A percentile compares a stretch with the other conserved stretches of the same genome.
phyloP scores from a whole-genome alignment of 2,888 invertebrate genomes.

The Ectemnius continuus region DNA sequence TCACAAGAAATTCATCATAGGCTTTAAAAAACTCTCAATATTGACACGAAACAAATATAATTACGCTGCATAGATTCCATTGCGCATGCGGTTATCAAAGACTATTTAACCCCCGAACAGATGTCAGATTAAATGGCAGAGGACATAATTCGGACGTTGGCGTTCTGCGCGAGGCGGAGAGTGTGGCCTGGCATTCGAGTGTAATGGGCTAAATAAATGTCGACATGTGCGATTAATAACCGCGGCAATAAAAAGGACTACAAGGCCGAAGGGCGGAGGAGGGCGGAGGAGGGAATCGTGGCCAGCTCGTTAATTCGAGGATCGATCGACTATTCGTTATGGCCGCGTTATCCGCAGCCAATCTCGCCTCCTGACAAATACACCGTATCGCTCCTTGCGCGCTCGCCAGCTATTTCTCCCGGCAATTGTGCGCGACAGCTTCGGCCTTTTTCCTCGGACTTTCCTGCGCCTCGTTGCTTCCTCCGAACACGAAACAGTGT shows the following conservation, averaged over 20 bases:
- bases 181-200: not conserved
- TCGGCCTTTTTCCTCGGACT: not conserved
- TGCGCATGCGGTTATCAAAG: no score
- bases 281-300: constrained; percentile 8
- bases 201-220: constrained; percentile 4
- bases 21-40: no score
- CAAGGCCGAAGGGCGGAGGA: constrained; percentile 6
- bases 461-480: constrained; percentile 17
- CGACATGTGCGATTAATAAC: constrained; percentile 7
- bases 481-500: no score
- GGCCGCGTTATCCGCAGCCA: constrained; percentile 20
- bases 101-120: no score
- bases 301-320: constrained; percentile 22
- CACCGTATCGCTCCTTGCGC: constrained; percentile 15
- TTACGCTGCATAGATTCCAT: no score
- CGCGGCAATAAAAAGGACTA: constrained; percentile 17
- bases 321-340: constrained; percentile 25
- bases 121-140: no score
- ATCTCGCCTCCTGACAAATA: constrained; percentile 36
- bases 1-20: no score
- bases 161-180: not conserved
- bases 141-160: no score
- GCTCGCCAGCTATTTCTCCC: not conserved
- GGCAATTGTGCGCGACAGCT: constrained; percentile 29
- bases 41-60: no score